A percentile compares a stretch with the other conserved stretches of the same genome.
Evolutionary conservation across 2,113 vertebrate genomes (phyloP).

Genomic region (Pithys albifrons): DNA sequence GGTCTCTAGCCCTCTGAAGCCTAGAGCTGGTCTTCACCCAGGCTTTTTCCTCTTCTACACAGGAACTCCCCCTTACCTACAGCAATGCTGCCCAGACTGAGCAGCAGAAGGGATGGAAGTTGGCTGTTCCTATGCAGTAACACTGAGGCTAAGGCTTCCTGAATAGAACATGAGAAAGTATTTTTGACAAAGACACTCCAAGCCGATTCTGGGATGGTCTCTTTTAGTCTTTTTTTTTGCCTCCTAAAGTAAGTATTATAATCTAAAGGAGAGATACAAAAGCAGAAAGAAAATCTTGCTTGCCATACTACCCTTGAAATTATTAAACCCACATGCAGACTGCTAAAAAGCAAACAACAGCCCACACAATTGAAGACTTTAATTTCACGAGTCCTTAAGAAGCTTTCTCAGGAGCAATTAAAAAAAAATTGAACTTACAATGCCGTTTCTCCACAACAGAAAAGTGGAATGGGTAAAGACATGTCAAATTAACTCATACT

Average conservation of each 20-base stretch:
- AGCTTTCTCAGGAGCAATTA: background rate
- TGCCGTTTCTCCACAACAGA: background rate
- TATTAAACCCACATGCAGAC: background rate
- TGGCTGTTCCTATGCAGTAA: background rate
- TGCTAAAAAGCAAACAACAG: background rate
- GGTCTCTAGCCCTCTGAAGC: fast-evolving
- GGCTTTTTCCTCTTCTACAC: background rate
- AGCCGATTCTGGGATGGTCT: background rate
- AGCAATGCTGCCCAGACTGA: background rate
- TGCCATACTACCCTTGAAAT: background rate
- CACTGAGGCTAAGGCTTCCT: background rate
- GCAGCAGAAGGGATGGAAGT: background rate
- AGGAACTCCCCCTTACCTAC: background rate
- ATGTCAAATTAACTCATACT: background rate
- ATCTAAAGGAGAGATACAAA: background rate
- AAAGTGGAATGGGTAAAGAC: background rate
- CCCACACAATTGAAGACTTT: background rate
- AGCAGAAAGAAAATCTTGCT: background rate
- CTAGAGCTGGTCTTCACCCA: background rate
- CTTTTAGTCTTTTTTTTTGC: background rate
- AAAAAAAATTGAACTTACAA: background rate
- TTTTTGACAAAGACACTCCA: background rate
- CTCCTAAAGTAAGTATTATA: background rate
- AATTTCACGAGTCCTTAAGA: background rate
- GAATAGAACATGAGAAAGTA: background rate